phyloP scores from a whole-genome alignment of 2,797 vertebrate species.

The Intellagama lesueurii region DNA sequence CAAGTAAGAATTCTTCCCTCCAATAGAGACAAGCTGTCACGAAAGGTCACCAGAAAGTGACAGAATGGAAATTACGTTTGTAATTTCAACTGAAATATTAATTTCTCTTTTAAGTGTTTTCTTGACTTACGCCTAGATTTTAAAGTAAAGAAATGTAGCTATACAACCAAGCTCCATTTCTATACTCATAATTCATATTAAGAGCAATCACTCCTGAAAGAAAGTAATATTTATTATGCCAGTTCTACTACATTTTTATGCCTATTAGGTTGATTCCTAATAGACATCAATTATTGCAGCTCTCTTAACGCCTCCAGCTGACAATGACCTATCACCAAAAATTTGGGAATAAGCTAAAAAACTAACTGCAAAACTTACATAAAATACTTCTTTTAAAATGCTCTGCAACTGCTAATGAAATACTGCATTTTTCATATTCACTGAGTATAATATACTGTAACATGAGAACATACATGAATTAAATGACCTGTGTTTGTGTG shows the following conservation, averaged over 20 bases:
- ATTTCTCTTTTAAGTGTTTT: constrained; percentile 83
- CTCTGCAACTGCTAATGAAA: neutral
- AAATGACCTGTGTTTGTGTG: neutral
- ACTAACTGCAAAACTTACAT: neutral
- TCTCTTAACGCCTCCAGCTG: neutral
- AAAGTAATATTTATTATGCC: constrained; percentile 44
- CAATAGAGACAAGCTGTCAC: constrained; percentile 90
- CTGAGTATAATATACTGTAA: too few species aligned
- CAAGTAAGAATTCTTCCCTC: constrained; percentile 84
- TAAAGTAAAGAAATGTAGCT: constrained; percentile 63
- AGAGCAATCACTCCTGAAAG: constrained; percentile 49
- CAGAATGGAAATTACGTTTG: constrained; percentile 88
- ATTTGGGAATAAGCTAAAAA: neutral
- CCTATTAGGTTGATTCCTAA: constrained; percentile 29
- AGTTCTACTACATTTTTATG: constrained; percentile 39
- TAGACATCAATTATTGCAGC: constrained; percentile 36
- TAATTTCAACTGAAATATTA: constrained; percentile 90
- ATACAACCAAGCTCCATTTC: constrained; percentile 62
- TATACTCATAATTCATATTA: constrained; percentile 49
- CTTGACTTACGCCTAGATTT: constrained; percentile 74
- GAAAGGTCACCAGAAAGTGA: constrained; percentile 90
- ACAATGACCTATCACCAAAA: constrained; percentile 31
- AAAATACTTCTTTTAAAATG: constrained; percentile 10
- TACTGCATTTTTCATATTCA: too few species aligned
- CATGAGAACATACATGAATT: neutral